phyloP scores from a whole-genome alignment of 2,797 vertebrate genomes.

The Pseudopleuronectes americanus region DNA sequence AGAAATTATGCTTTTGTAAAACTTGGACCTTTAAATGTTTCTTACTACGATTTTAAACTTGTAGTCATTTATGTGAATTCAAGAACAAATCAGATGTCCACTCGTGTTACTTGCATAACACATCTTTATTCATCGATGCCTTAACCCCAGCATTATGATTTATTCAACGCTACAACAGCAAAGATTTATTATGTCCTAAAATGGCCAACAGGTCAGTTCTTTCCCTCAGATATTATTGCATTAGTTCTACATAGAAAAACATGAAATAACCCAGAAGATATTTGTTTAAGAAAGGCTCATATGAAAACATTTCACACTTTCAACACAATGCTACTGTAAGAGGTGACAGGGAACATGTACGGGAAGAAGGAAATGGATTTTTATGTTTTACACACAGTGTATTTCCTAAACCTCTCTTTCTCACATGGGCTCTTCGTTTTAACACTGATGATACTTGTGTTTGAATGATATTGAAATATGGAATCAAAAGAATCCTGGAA shows the following conservation, averaged over 20 bases:
- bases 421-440: not conserved
- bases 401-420: not conserved
- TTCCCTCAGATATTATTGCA: slow-evolving; percentile 62
- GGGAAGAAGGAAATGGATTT: not conserved
- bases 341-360: not conserved
- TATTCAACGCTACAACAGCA: slow-evolving; percentile 70
- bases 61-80: not conserved
- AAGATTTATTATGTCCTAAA: slow-evolving; percentile 50
- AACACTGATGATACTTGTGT: slow-evolving; percentile 25
- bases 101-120: slow-evolving; percentile 64
- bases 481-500: slow-evolving; percentile 9
- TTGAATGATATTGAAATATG: not conserved
- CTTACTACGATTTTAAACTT: not conserved
- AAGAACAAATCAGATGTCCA: slow-evolving; percentile 27
- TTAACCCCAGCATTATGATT: slow-evolving; percentile 72
- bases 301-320: slow-evolving; percentile 31
- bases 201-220: slow-evolving; percentile 47
- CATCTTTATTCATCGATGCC: slow-evolving; percentile 74
- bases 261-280: slow-evolving; percentile 19
- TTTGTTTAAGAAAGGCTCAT: slow-evolving; percentile 33
- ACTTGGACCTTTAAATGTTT: too few relatives aligned
- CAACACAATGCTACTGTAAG: slow-evolving; percentile 45
- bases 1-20: too few relatives aligned
- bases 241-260: slow-evolving; percentile 43
- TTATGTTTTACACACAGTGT: not conserved